A percentile compares a stretch with the other conserved stretches of the same genome.
phyloP scores from a whole-genome alignment of 2,113 vertebrate genomes.

The Scalopus aquaticus region DNA sequence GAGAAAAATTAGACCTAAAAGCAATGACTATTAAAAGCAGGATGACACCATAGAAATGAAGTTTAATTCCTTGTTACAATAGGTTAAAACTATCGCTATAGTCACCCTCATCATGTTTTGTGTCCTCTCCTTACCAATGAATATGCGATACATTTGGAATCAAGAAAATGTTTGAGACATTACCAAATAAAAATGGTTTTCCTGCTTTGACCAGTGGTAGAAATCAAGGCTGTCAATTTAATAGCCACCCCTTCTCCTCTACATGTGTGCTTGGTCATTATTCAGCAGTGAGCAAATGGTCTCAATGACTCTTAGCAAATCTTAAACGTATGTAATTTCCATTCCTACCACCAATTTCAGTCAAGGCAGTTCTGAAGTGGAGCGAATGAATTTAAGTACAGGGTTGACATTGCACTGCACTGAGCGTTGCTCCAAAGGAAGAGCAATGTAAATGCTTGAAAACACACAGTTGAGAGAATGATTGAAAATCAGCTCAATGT shows the following conservation, averaged over 20 bases:
- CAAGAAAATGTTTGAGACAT: neutral
- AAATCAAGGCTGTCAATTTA: neutral
- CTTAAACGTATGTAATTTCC: neutral
- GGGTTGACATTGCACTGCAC: neutral
- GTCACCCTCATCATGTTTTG: neutral
- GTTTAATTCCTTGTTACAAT: neutral
- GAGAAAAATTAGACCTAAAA: slow-evolving; percentile 24
- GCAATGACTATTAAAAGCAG: neutral
- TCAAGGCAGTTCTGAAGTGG: slow-evolving; percentile 17
- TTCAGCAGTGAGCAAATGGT: neutral
- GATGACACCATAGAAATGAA: neutral
- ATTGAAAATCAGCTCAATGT: slow-evolving; percentile 44
- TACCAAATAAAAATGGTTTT: neutral
- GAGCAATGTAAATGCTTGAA: neutral
- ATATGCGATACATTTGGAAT: neutral
- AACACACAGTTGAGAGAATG: neutral
- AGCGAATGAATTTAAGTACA: neutral
- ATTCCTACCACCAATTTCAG: slow-evolving; percentile 17
- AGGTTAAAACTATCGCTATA: neutral
- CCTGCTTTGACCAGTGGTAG: neutral
- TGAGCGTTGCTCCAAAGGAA: neutral
- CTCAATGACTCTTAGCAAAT: slow-evolving; percentile 34
- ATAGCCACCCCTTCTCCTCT: neutral
- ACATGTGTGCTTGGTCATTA: neutral
- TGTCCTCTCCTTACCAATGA: neutral